Percentiles rank a stretch among this genome's conserved stretches.
Evolutionary conservation across 2,888 invertebrate genomes (phyloP).

Genomic region (Hemicrepidius hirtus): DNA sequence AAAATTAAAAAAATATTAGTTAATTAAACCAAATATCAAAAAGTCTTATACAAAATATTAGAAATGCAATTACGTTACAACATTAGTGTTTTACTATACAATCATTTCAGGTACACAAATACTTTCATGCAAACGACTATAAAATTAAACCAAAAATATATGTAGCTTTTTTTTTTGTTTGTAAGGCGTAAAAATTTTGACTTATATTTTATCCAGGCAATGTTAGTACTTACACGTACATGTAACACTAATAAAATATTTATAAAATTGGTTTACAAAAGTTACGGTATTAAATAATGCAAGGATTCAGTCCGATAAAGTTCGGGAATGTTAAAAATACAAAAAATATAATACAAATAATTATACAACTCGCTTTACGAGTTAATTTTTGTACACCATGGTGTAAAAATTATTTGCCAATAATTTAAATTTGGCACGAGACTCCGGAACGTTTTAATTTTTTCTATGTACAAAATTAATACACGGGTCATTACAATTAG

Average conservation of each 20-base stretch:
- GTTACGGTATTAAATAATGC: neutral
- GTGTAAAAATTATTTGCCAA: constrained; percentile 1
- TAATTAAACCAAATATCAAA: constrained; percentile 1
- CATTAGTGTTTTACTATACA: constrained; percentile 15
- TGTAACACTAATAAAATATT: constrained; percentile 10
- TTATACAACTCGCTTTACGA: neutral
- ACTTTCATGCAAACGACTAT: constrained; percentile 36
- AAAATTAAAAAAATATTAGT: neutral
- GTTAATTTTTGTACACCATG: neutral
- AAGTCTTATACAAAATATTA: constrained; percentile 2
- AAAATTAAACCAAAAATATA: constrained; percentile 29
- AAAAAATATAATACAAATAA: neutral
- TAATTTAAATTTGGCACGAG: constrained; percentile 18
- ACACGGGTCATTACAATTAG: neutral
- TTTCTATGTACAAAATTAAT: constrained; percentile 16
- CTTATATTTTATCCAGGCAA: constrained; percentile 20
- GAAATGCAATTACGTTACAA: constrained; percentile 4
- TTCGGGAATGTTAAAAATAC: neutral
- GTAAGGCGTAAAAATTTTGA: constrained; percentile 15
- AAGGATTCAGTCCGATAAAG: neutral
- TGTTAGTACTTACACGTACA: constrained; percentile 26
- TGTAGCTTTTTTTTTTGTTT: constrained; percentile 14
- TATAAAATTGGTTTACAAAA: constrained; percentile 10
- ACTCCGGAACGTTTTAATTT: neutral
- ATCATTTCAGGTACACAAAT: constrained; percentile 40